Percentiles rank a stretch among this genome's conserved stretches.
Conservation (phyloP, 2,113 vertebrate species). For the Nasalis larvatus region DNA sequence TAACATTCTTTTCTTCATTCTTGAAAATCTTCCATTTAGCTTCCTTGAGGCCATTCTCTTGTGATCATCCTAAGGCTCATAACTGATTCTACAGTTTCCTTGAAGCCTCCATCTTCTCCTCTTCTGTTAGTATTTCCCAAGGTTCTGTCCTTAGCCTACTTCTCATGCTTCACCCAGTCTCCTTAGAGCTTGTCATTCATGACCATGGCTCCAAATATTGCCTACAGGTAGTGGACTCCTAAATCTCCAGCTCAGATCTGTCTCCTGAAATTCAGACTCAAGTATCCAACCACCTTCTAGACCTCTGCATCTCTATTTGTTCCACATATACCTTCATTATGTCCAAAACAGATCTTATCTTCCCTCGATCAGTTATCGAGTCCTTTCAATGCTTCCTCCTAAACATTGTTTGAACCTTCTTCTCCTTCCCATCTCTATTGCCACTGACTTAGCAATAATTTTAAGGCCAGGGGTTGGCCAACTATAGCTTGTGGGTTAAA, state of each 20-base stretch:
- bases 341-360: background rate
- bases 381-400: background rate
- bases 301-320: background rate
- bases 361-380: background rate
- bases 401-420: background rate
- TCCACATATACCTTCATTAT: background rate
- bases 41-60: background rate
- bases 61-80: background rate
- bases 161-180: background rate
- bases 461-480: background rate
- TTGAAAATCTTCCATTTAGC: background rate
- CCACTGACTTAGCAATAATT: background rate
- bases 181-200: background rate
- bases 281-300: background rate
- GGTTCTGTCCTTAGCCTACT: background rate
- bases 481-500: background rate
- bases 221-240: background rate
- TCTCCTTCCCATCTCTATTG: background rate
- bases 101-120: background rate
- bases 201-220: background rate
- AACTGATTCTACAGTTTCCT: background rate
- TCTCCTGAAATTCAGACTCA: background rate
- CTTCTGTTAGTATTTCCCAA: background rate
- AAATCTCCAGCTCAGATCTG: background rate
- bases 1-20: background rate